Conservation (phyloP, 1,140 invertebrate species). For the Gryon sp. region DNA sequence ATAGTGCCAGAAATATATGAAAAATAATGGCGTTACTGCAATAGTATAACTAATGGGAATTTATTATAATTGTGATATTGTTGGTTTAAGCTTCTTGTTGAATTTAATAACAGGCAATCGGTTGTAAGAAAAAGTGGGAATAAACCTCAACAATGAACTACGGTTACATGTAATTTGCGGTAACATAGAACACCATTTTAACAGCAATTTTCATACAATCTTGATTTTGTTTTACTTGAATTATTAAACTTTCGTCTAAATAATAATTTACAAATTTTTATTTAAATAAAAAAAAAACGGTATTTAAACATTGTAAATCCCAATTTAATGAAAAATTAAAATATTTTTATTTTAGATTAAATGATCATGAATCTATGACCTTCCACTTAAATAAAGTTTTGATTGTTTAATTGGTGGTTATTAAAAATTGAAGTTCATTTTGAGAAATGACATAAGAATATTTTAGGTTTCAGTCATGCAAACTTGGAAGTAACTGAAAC, state of each 20-base stretch:
- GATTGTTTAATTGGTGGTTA: no score
- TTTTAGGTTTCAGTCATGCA: constrained; percentile 24
- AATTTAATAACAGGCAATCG: constrained; percentile 30
- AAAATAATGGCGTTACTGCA: constrained; percentile 28
- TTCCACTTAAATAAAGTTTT: no score
- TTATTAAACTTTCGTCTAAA: no score
- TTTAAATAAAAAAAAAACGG: no score
- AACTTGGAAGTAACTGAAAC: constrained; percentile 21
- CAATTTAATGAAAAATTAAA: no score
- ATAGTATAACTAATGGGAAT: constrained; percentile 33
- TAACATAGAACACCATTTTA: neutral
- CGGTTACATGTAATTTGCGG: constrained; percentile 25
- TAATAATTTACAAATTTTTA: no score
- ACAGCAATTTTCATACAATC: neutral
- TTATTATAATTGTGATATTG: constrained; percentile 28
- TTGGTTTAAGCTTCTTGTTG: constrained; percentile 26
- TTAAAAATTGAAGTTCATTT: no score
- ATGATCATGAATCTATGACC: no score
- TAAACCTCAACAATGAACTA: constrained; percentile 18
- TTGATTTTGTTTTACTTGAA: constrained; percentile 6
- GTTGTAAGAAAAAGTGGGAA: constrained; percentile 2
- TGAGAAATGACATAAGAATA: no score
- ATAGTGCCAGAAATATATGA: no score
- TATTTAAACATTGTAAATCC: no score
- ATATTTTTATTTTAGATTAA: neutral